Evolutionary conservation across 1,140 invertebrate species (phyloP), one percentile per base, ranked within the genome.

Genomic region (Orchesella cincta): DNA sequence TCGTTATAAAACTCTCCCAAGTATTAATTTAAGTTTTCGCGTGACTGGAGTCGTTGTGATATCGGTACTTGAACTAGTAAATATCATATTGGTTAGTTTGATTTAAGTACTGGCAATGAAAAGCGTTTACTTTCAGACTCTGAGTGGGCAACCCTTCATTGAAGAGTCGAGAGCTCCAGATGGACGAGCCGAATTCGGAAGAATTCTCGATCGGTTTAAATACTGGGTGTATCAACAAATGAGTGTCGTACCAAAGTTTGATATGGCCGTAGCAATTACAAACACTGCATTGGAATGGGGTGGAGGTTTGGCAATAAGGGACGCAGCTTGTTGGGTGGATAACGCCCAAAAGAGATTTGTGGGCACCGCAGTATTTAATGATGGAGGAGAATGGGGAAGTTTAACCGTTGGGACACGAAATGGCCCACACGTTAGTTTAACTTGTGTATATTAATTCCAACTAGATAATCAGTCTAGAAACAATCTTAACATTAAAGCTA

Each of bases 81-180:
- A 51, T 14, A 51, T 51, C 12, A 51, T 51, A 14, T 12, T 12
- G 12, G 12, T 51, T 14, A 51, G 12, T 51, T 51, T 51, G 12
- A 51, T n/a, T 51, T 51, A n/a, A n/a, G n/a, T 51, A 51, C n/a
- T n/a, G n/a, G 12, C 12, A 51, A 14, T 51, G n/a, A 14, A 51
- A 51, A 14, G n/a, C 12, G 12, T 51, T 51, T n/a, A 12, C 12
- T n/a, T n/a, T n/a, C 14, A 18, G 14, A 31, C 34, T 29, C 28
- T 26, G 57, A 16, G 20, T 14, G 62, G 26, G 29, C 77, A 78
- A 39, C 77, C 77, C 5, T 78, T 78, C 46, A 78, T 78, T 54
- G 77, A 78, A 75, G 46, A 75, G 8, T 3, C 73, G 33, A 20
- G 78, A n/a, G 74, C 39, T 3, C 20, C 73, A 18, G 74, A 79